phyloP scores from a whole-genome alignment of 92 coral and sea anemone genomes.

The Galaxea fascicularis region DNA sequence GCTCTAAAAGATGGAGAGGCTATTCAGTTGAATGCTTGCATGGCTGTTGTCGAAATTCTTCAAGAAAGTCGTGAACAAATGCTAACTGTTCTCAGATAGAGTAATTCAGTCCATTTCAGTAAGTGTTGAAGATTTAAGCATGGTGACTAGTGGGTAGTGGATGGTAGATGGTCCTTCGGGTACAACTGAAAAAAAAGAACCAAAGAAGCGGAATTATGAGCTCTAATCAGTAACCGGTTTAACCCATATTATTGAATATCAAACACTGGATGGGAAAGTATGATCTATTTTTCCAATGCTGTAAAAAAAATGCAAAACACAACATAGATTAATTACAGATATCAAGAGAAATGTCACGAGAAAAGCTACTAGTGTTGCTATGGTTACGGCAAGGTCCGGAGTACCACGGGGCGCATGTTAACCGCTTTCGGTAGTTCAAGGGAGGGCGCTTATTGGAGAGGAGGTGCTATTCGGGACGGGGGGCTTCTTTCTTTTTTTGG shows the following conservation, averaged over 20 bases:
- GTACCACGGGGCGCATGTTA: too few species aligned
- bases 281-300: neutral
- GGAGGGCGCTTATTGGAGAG: too few species aligned
- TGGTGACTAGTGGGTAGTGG: neutral
- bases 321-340: neutral
- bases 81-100: too few species aligned
- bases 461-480: too few species aligned
- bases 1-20: too few species aligned
- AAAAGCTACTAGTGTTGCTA: neutral
- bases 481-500: too few species aligned
- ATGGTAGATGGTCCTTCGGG: conserved; percentile 10
- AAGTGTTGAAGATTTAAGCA: conserved; percentile 13
- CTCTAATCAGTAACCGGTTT: neutral
- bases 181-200: neutral
- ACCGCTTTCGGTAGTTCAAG: too few species aligned
- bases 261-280: neutral
- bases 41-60: too few species aligned
- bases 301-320: neutral
- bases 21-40: too few species aligned
- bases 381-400: neutral
- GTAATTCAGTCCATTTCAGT: too few species aligned
- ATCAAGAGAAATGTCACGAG: too few species aligned
- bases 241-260: neutral
- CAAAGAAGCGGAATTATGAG: neutral
- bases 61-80: too few species aligned